phyloP scores from a whole-genome alignment of 2,888 invertebrate genomes.

The Drosophila melanosoma region DNA sequence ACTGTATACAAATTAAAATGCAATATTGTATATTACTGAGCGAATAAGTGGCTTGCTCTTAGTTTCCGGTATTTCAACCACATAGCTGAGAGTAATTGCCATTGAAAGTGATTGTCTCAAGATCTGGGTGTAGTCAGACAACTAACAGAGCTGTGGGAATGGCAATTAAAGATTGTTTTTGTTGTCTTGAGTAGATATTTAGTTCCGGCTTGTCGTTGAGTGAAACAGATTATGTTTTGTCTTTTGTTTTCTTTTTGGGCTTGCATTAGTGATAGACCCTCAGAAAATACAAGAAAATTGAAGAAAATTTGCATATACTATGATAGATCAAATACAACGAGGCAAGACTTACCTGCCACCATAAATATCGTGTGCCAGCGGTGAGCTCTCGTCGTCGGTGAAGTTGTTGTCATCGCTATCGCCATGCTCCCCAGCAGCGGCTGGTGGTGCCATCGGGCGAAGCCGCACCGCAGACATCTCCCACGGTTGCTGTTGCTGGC shows the following conservation, averaged over 20 bases:
- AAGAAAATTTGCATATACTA: conserved; percentile 58
- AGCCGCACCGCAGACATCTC: conserved; percentile 88
- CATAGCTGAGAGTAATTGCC: conserved; percentile 32
- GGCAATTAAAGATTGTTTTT: conserved; percentile 43
- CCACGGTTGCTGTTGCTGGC: conserved; percentile 72
- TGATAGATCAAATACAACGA: conserved; percentile 4
- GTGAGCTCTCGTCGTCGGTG: conserved; percentile 95
- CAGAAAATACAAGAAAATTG: conserved; percentile 7
- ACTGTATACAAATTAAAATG: neutral
- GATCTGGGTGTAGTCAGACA: conserved; percentile 32
- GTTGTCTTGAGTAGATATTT: conserved; percentile 28
- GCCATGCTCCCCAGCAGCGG: conserved; percentile 84
- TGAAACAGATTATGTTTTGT: neutral
- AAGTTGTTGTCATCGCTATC: conserved; percentile 92
- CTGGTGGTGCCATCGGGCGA: conserved; percentile 86
- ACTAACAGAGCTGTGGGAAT: conserved; percentile 45
- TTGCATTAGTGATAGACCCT: conserved; percentile 10
- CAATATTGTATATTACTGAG: neutral
- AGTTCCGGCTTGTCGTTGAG: conserved; percentile 59
- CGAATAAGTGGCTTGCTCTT: conserved; percentile 9
- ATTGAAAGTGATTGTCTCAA: conserved; percentile 62
- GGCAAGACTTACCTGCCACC: conserved; percentile 91
- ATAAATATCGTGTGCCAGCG: conserved; percentile 94
- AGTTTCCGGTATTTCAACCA: conserved; percentile 60
- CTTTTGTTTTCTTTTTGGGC: neutral